Base-by-base conservation (phyloP, 2,113 vertebrate species). In the Spermophilus dauricus region DNA sequence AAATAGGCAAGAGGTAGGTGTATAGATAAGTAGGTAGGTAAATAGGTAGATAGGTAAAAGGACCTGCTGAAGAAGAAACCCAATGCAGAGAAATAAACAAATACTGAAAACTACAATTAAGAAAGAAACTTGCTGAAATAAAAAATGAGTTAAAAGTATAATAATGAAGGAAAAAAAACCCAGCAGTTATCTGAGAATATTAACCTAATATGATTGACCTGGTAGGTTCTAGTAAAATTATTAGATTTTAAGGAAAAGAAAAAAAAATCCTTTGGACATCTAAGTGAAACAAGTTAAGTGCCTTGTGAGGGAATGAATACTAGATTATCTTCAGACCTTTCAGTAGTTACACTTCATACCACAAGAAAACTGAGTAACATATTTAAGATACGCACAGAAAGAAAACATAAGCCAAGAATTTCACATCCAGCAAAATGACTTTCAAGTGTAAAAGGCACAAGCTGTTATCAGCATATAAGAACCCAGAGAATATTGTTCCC, bases 381-480 rank as follows among this genome's bases (percentile, higher is more conserved):
- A 84, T n/a, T 92, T 92, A 81, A 89, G 73, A 89, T 32, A 78
- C 18, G 87, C 22, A 16, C 53, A 86, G 39, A 92, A 92, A 89
- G 65, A 42, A 92, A 61, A 92, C 42, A 30, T 26, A n/a, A 94
- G 65, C 78, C 58, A 87, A 88, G 42, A 83, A 70, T 51, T 69
- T 86, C 72, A 76, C 45, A 81, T 69, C 32, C 39, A 81, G 56
- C 39, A 70, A 69, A 88, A 92, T 69, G 67, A 78, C 78, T 93
- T 96, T 53, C 34, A 24, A 75, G 39, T 63, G 67, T 80, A 84
- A 88, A 89, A 91, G 58, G 67, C 34, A 85, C 70, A 96, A 82
- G 34, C 56, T 94, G 77, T 91, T 91, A 75, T 69, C 22, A n/a
- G 85, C 70, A 65, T 56, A 42, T 16, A 58, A 92, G 58, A 61